These are phyloP conservation scores for Pentalonia nigronervosa DNA, from an alignment of 1,140 invertebrate species.

Conservation along the genomic window DNA sequence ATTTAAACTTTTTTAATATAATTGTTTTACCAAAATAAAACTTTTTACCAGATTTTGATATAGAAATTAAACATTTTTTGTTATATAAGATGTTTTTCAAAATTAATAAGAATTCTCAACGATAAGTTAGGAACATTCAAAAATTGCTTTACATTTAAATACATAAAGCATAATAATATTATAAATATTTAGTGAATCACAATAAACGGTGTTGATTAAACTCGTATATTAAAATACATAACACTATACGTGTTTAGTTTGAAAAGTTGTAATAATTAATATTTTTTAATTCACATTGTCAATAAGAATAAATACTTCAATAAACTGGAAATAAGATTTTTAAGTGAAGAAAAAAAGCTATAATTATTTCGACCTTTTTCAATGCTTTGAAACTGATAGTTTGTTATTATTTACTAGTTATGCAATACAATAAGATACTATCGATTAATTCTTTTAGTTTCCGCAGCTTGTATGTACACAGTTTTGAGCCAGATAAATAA, in stretches of 20 bases:
- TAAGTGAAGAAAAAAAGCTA: neutral
- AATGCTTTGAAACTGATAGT: neutral
- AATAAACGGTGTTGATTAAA: neutral
- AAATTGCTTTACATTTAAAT: neutral
- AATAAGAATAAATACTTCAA: neutral
- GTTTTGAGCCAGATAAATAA: too few species aligned
- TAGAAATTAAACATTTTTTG: neutral
- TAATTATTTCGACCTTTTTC: neutral
- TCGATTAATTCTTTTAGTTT: neutral
- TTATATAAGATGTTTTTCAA: neutral
- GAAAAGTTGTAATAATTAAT: neutral
- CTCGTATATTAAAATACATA: neutral
- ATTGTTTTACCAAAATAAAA: neutral
- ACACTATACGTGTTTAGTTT: neutral
- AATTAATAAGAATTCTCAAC: neutral
- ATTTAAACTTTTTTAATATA: constrained; percentile 7
- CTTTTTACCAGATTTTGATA: neutral
- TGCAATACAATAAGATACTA: neutral
- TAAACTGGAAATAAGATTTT: neutral
- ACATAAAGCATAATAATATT: neutral
- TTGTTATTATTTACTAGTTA: neutral
- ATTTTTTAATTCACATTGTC: neutral
- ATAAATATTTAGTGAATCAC: neutral
- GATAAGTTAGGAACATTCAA: neutral
- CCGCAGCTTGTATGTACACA: neutral